Evolutionary conservation across 2,113 vertebrate genomes (phyloP).

Genomic region (Eonycteris spelaea): DNA sequence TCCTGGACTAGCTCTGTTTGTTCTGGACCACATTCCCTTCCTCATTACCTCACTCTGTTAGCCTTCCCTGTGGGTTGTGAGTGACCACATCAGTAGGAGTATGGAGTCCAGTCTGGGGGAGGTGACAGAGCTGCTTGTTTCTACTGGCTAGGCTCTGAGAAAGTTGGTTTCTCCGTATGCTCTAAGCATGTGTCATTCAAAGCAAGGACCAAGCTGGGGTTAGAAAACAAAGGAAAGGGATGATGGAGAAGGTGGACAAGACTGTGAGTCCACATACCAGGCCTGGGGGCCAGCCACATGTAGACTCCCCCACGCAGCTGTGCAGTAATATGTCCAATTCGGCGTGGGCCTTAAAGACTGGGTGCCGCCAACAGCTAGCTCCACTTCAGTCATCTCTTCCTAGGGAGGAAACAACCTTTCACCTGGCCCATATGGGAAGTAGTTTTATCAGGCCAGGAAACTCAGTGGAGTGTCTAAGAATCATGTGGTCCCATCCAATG

Average conservation of each 20-base stretch:
- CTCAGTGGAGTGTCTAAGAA: background rate
- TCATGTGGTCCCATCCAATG: background rate
- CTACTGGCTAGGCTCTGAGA: background rate
- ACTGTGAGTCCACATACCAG: background rate
- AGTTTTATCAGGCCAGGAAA: background rate
- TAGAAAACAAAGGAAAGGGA: background rate
- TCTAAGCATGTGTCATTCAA: background rate
- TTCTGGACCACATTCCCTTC: background rate
- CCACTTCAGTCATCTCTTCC: background rate
- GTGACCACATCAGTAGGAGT: background rate
- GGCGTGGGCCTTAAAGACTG: background rate
- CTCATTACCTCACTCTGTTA: background rate
- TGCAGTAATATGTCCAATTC: background rate
- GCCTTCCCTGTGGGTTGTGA: background rate
- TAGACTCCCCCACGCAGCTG: background rate
- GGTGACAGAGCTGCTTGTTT: background rate
- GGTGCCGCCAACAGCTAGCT: background rate
- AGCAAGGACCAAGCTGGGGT: background rate
- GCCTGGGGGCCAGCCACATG: background rate
- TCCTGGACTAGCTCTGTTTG: background rate
- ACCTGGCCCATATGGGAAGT: background rate
- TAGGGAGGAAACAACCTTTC: background rate
- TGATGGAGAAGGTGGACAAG: background rate
- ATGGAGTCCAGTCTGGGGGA: background rate
- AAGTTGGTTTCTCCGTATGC: background rate